Conservation (phyloP, 2,888 invertebrate genomes). For the Dorcus hopei region DNA sequence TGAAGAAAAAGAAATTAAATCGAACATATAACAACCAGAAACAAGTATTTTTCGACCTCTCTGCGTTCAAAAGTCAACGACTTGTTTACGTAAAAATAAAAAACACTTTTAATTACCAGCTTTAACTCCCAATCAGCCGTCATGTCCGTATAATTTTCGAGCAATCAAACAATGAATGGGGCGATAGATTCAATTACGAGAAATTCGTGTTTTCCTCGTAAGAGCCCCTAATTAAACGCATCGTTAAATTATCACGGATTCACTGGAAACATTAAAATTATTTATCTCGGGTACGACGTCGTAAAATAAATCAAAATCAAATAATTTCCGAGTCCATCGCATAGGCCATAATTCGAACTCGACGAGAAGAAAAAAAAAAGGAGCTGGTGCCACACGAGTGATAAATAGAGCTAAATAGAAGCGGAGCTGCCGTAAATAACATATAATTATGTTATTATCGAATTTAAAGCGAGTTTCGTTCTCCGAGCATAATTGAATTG, state of each 20-base stretch:
- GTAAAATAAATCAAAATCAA: not conserved
- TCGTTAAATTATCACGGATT: not conserved
- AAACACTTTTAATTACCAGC: no score
- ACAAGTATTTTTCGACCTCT: no score
- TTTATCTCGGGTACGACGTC: not conserved
- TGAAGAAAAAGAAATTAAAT: no score
- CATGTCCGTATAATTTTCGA: no score
- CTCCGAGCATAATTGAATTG: constrained; percentile 19
- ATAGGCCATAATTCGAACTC: not conserved
- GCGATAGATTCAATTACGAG: no score
- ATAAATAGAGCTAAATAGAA: constrained; percentile 17
- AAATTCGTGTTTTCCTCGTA: no score
- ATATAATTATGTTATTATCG: constrained; percentile 25
- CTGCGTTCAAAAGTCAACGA: no score
- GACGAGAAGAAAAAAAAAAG: constrained; percentile 6
- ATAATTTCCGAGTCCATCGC: not conserved
- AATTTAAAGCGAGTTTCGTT: constrained; percentile 19
- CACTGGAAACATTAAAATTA: constrained; percentile 1
- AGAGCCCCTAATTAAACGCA: not conserved
- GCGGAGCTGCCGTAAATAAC: constrained; percentile 19
- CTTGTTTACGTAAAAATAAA: no score
- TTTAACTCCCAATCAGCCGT: no score
- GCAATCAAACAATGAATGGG: no score
- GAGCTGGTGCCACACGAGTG: constrained; percentile 8
- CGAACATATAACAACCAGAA: no score